Conservation (phyloP, 2,888 invertebrate species). For the Megastigmus dorsalis region DNA sequence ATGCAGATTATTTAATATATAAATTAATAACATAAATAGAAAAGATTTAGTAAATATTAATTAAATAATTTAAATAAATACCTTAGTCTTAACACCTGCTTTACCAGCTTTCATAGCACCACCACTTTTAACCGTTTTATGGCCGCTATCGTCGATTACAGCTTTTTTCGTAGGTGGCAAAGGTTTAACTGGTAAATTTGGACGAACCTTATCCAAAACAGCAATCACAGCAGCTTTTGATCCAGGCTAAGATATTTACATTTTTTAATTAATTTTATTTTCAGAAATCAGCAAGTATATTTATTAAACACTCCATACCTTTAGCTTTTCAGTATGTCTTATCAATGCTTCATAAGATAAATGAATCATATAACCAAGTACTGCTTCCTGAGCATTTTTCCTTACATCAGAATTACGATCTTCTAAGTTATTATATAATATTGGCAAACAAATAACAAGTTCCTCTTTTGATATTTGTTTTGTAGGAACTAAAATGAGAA, state of each 20-base stretch:
- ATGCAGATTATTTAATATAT: background rate
- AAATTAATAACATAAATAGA: background rate
- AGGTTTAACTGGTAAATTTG: conserved; percentile 88
- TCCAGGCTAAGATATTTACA: conserved; percentile 77
- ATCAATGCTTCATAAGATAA: conserved; percentile 88
- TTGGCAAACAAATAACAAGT: conserved; percentile 84
- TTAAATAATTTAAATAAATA: conserved; percentile 59
- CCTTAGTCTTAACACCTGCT: conserved; percentile 78
- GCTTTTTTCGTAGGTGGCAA: conserved; percentile 77
- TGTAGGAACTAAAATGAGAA: conserved; percentile 76
- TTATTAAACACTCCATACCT: conserved; percentile 76
- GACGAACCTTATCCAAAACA: conserved; percentile 89
- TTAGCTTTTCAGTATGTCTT: conserved; percentile 85
- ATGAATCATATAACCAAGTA: conserved; percentile 94
- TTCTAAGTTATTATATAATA: conserved; percentile 88
- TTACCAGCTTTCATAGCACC: conserved; percentile 75
- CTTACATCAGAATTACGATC: conserved; percentile 94
- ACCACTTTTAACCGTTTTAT: conserved; percentile 78
- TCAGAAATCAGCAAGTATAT: too few relatives aligned
- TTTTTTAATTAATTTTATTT: background rate
- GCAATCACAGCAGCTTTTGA: conserved; percentile 86
- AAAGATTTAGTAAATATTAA: too few relatives aligned
- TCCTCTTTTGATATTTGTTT: conserved; percentile 90
- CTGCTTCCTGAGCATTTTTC: conserved; percentile 91
- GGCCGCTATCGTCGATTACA: conserved; percentile 77